Conservation (phyloP, 35 echinoderm and acorn worm genomes). For the Hemicentrotus pulcherrimus region DNA sequence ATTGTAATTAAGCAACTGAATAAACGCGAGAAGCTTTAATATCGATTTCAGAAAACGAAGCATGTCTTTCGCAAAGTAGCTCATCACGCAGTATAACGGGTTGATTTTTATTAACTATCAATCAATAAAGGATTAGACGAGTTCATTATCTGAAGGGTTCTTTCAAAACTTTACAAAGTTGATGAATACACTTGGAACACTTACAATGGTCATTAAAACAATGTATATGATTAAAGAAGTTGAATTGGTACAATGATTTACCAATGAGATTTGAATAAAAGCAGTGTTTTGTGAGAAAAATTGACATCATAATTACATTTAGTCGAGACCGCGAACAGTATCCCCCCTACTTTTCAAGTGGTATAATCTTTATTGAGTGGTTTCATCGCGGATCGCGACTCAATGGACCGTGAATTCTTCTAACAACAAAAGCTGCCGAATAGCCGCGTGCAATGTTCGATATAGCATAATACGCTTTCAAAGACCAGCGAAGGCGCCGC, state of each 20-base stretch:
- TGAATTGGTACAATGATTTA: neutral
- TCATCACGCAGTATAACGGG: neutral
- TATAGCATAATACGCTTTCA: no score
- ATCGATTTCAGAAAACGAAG: neutral
- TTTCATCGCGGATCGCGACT: neutral
- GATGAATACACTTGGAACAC: neutral
- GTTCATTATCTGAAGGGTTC: neutral
- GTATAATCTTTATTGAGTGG: slow-evolving; percentile 13
- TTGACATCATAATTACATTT: neutral
- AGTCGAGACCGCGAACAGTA: neutral
- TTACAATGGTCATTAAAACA: neutral
- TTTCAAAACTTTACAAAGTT: neutral
- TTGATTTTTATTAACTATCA: neutral
- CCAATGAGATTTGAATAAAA: neutral
- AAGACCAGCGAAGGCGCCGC: no score
- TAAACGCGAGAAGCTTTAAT: neutral
- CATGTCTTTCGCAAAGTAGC: neutral
- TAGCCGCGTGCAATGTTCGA: neutral
- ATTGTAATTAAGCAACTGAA: no score
- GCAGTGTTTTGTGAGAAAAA: neutral
- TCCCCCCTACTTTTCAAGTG: neutral
- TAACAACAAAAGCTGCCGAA: neutral
- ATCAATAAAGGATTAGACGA: slow-evolving; percentile 13
- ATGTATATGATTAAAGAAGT: neutral
- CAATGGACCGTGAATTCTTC: neutral